phyloP scores from a whole-genome alignment of 1,140 invertebrate genomes.

The Papilio aristodemus region DNA sequence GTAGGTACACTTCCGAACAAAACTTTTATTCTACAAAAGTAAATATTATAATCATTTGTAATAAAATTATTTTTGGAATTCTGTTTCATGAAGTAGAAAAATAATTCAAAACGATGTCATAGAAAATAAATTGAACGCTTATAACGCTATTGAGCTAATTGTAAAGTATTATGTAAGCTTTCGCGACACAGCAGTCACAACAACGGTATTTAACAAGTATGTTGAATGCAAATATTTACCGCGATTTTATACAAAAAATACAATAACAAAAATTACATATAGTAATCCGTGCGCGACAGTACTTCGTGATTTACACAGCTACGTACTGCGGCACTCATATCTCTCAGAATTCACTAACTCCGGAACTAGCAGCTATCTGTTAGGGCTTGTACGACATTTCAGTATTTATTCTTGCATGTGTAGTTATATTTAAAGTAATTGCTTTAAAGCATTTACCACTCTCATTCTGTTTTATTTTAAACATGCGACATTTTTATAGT shows the following conservation, averaged over 20 bases:
- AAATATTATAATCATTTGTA: background rate
- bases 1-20: slow-evolving; percentile 45
- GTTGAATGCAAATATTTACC: no score
- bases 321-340: slow-evolving; percentile 45
- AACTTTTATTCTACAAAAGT: slow-evolving; percentile 32
- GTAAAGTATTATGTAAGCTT: no score
- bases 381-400: slow-evolving; percentile 17
- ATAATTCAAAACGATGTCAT: no score
- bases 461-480: background rate
- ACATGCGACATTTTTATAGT: background rate
- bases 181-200: no score
- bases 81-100: no score
- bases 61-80: no score
- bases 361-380: slow-evolving; percentile 32
- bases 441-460: slow-evolving; percentile 3
- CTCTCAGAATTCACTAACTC: slow-evolving; percentile 44
- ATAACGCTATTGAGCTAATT: no score
- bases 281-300: slow-evolving; percentile 25
- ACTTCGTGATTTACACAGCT: slow-evolving; percentile 43
- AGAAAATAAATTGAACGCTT: no score
- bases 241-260: no score
- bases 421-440: slow-evolving; percentile 23
- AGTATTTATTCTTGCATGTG: slow-evolving; percentile 8
- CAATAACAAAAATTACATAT: background rate
- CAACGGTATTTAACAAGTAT: no score